A percentile compares a stretch with the other conserved stretches of the same genome.
phyloP scores from a whole-genome alignment of 2,797 vertebrate genomes.

The Leucoraja ocellata region DNA sequence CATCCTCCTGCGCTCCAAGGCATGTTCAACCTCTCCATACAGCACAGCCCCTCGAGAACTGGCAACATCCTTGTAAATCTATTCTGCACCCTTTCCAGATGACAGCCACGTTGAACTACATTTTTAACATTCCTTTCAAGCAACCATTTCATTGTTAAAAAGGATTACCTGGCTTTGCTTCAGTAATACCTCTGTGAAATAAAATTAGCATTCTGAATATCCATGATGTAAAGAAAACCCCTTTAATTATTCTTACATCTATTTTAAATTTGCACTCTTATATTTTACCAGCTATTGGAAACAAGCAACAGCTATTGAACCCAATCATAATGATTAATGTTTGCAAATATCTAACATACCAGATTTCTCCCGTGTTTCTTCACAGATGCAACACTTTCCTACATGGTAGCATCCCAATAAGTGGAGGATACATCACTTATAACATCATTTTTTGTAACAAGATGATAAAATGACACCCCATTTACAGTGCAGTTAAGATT shows the following conservation, averaged over 20 bases:
- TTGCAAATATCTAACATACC: neutral
- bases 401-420: neutral
- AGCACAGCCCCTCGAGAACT: too few relatives aligned
- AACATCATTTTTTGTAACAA: too few relatives aligned
- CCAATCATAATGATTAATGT: neutral
- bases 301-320: neutral
- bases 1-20: too few relatives aligned
- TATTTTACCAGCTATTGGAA: neutral
- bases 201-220: neutral
- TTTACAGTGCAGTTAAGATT: neutral
- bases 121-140: neutral
- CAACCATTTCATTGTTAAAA: neutral
- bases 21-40: too few relatives aligned
- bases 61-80: too few relatives aligned
- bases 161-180: neutral
- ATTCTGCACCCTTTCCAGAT: too few relatives aligned
- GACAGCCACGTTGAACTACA: fast-evolving
- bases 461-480: neutral
- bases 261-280: neutral
- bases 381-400: neutral
- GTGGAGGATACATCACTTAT: neutral
- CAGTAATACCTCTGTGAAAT: neutral
- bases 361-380: neutral
- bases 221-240: neutral
- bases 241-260: neutral